Conservation (phyloP, 2,113 vertebrate species). For the Nyctibius bracteatus region DNA sequence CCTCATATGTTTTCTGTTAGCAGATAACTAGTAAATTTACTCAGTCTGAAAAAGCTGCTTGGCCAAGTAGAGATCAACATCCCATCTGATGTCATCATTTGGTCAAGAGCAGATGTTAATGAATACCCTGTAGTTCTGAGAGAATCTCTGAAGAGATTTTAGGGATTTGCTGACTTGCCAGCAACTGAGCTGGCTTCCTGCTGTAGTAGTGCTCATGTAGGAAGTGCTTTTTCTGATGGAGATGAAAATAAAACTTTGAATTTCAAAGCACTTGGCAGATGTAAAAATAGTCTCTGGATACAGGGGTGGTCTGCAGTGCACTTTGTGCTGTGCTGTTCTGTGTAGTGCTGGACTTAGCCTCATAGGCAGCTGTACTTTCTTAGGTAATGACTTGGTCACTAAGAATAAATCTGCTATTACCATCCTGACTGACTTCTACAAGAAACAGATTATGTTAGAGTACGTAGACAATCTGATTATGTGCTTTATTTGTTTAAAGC, state of each 20-base stretch:
- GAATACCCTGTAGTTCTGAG: background rate
- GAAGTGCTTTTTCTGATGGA: background rate
- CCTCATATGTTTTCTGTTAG: background rate
- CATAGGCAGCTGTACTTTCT: background rate
- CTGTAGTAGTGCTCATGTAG: background rate
- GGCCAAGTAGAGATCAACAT: background rate
- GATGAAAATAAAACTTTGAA: background rate
- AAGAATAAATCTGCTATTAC: background rate
- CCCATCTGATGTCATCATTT: background rate
- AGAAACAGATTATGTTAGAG: background rate
- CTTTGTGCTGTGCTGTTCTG: background rate
- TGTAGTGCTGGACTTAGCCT: background rate
- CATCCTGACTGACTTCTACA: background rate
- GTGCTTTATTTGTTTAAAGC: background rate
- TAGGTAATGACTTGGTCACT: background rate
- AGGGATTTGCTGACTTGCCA: background rate
- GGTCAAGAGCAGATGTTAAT: background rate
- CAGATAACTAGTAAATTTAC: background rate
- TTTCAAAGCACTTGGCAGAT: background rate
- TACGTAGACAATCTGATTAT: background rate
- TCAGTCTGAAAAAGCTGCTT: background rate
- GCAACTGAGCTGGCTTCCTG: background rate
- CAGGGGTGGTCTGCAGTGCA: background rate
- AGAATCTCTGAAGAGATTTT: background rate
- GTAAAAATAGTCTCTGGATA: background rate